These are phyloP conservation scores for Standfussiana lucernea DNA, from an alignment of 2,888 invertebrate species.

Conservation along the genomic window DNA sequence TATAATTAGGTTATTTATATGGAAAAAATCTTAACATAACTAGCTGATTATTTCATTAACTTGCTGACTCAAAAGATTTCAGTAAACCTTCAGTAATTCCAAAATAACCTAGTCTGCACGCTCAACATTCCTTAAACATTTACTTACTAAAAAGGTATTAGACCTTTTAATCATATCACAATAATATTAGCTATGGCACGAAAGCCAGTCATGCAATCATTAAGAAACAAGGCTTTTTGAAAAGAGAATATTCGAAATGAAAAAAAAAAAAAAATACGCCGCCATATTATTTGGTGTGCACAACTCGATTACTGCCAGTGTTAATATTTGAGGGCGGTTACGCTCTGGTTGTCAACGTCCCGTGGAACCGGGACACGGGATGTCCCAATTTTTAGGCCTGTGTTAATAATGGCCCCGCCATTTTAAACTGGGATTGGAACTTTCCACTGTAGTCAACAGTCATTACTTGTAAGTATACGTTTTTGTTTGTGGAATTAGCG, in stretches of 20 bases:
- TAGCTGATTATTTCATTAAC: background rate
- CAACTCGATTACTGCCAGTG: constrained; percentile 48
- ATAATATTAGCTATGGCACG: constrained; percentile 29
- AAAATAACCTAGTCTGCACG: constrained; percentile 11
- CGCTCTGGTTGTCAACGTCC: constrained; percentile 44
- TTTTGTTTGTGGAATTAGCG: constrained; percentile 4
- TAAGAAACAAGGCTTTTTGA: constrained; percentile 31
- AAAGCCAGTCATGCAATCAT: constrained; percentile 45
- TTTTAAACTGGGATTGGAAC: constrained; percentile 44
- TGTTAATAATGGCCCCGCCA: constrained; percentile 33
- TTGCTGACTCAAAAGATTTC: background rate
- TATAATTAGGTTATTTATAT: background rate
- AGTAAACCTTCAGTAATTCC: constrained; percentile 4
- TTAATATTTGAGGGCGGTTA: constrained; percentile 57
- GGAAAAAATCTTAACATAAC: background rate
- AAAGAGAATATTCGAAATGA: constrained; percentile 38
- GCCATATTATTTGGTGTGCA: constrained; percentile 34
- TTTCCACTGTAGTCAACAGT: constrained; percentile 10
- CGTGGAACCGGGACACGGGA: constrained; percentile 44
- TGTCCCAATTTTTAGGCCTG: constrained; percentile 46
- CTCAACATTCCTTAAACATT: constrained; percentile 9
- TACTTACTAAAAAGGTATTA: constrained; percentile 31
- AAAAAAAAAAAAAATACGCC: constrained; percentile 1
- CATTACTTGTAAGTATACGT: constrained; percentile 3
- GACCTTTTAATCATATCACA: constrained; percentile 21